Evolutionary conservation across 2,888 invertebrate species (phyloP).

Genomic region (Lottia gigantea): DNA sequence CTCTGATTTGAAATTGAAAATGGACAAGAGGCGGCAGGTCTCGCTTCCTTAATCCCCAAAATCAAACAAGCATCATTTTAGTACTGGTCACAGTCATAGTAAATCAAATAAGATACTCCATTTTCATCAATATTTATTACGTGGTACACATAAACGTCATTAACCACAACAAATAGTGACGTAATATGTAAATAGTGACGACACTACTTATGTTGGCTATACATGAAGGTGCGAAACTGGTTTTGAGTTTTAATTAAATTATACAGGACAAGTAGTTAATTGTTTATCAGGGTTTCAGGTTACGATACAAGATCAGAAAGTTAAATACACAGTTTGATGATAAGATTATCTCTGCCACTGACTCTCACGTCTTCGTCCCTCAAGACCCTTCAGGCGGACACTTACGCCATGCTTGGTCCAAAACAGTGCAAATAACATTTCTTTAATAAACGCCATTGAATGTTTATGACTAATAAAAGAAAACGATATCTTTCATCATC

Average conservation of each 20-base stretch:
- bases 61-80: not conserved
- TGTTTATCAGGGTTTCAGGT: not conserved
- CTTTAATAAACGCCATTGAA: too few relatives aligned
- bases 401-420: too few relatives aligned
- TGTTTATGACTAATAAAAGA: too few relatives aligned
- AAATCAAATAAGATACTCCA: not conserved
- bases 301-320: not conserved
- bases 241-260: slow-evolving; percentile 5
- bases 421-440: too few relatives aligned
- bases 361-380: too few relatives aligned
- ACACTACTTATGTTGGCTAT: not conserved
- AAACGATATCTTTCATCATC: too few relatives aligned
- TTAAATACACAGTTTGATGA: not conserved
- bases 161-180: slow-evolving; percentile 2
- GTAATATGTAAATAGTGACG: slow-evolving; percentile 6
- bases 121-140: not conserved
- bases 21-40: too few relatives aligned
- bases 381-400: too few relatives aligned
- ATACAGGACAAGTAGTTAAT: not conserved
- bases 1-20: too few relatives aligned
- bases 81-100: not conserved
- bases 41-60: not conserved
- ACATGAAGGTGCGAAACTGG: not conserved
- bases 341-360: not conserved
- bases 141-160: slow-evolving; percentile 4